Conservation (phyloP, 1,140 invertebrate species). For the Cyphomyrmex costatus region DNA sequence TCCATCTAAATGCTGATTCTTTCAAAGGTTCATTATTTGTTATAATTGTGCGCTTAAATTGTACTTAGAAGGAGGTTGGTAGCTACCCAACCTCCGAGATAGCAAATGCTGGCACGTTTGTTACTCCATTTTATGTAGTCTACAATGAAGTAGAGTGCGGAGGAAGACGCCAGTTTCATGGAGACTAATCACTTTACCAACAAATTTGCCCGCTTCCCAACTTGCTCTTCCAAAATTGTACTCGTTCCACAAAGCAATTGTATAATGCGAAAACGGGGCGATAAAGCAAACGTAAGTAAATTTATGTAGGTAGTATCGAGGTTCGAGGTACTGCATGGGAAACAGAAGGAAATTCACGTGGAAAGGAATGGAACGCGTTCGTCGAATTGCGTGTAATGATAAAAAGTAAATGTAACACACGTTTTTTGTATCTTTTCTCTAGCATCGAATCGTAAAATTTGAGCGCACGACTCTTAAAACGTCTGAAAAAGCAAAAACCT, state of each 20-base stretch:
- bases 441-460: background rate
- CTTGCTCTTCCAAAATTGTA: constrained; percentile 44
- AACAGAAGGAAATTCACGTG: background rate
- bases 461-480: background rate
- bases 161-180: constrained; percentile 52
- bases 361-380: background rate
- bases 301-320: background rate
- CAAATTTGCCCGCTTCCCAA: constrained; percentile 56
- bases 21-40: constrained; percentile 77
- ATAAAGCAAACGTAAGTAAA: constrained; percentile 31
- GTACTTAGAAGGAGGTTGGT: constrained; percentile 66
- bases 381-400: background rate
- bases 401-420: background rate
- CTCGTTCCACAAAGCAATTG: constrained; percentile 43
- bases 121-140: constrained; percentile 54
- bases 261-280: constrained; percentile 26
- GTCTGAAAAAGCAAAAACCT: background rate
- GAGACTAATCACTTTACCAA: constrained; percentile 57
- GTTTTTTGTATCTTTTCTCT: background rate
- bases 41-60: constrained; percentile 75
- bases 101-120: constrained; percentile 29
- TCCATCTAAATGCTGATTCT: constrained; percentile 80
- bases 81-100: constrained; percentile 43
- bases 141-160: constrained; percentile 35
- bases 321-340: background rate